phyloP scores from a whole-genome alignment of 2,113 vertebrate genomes.

The Psophia crepitans region DNA sequence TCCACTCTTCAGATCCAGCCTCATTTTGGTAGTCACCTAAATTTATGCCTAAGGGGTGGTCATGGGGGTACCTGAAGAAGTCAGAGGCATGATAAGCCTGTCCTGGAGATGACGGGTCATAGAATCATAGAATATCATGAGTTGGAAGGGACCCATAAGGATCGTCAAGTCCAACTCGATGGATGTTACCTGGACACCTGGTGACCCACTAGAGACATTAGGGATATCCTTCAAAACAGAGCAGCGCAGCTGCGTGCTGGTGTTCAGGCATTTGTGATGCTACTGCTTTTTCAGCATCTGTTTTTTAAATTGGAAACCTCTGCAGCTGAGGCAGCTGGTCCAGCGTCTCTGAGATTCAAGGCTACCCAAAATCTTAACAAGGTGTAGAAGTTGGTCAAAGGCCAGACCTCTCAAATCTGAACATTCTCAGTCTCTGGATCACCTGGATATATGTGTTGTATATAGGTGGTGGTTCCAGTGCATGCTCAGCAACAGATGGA shows the following conservation, averaged over 20 bases:
- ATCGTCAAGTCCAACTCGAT: too few species aligned
- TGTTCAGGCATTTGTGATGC: neutral
- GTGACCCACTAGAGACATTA: neutral
- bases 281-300: neutral
- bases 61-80: neutral
- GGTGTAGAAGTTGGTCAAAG: neutral
- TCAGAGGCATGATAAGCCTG: neutral
- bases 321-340: neutral
- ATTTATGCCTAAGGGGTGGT: neutral
- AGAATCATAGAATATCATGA: too few species aligned
- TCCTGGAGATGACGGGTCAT: neutral
- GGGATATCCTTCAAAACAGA: neutral
- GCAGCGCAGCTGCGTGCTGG: neutral
- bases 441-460: neutral
- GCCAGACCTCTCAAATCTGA: neutral
- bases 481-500: neutral
- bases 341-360: neutral
- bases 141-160: too few species aligned
- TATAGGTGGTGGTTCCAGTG: neutral
- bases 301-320: neutral
- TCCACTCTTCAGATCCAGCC: neutral
- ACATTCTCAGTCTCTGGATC: neutral
- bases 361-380: neutral
- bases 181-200: neutral
- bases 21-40: neutral